phyloP scores from a whole-genome alignment of 2,888 invertebrate genomes.

The Rhyacophila evoluta region DNA sequence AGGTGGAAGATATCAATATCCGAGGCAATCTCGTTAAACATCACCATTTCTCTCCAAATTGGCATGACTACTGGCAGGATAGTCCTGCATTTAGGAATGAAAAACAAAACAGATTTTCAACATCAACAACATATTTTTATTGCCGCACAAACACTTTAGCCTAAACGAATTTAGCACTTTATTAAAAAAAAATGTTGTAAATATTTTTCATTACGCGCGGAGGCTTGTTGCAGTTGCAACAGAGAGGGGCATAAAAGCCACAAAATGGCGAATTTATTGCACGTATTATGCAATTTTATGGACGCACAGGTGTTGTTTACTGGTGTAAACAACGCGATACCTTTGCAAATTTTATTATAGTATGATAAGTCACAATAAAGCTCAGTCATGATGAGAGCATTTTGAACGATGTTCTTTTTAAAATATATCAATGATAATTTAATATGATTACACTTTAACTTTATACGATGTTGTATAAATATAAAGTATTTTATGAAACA shows the following conservation, averaged over 20 bases:
- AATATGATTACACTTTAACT: background rate
- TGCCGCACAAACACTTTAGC: background rate
- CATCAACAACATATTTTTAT: background rate
- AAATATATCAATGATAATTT: background rate
- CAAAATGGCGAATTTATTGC: slow-evolving; percentile 49
- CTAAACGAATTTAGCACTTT: background rate
- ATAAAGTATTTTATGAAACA: too few species aligned
- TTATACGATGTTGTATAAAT: too few species aligned
- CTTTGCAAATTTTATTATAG: slow-evolving; percentile 30
- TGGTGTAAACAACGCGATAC: slow-evolving; percentile 29
- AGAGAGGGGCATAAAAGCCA: slow-evolving; percentile 33
- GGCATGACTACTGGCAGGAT: too few species aligned
- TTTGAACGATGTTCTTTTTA: background rate
- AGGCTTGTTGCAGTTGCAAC: slow-evolving; percentile 28
- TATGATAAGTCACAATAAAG: slow-evolving; percentile 5
- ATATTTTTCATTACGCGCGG: slow-evolving; percentile 34
- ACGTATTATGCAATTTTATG: slow-evolving; percentile 51
- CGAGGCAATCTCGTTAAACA: too few species aligned
- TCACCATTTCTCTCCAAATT: too few species aligned
- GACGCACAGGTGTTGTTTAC: slow-evolving; percentile 54
- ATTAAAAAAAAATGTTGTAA: slow-evolving; percentile 25
- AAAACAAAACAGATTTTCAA: slow-evolving; percentile 11
- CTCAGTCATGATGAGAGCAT: background rate
- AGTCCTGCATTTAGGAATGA: too few species aligned
- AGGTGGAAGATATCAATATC: too few species aligned